Evolutionary conservation across 2,888 invertebrate genomes (phyloP), one percentile per base, ranked within the genome.

Genomic region (Halictus quadricinctus): DNA sequence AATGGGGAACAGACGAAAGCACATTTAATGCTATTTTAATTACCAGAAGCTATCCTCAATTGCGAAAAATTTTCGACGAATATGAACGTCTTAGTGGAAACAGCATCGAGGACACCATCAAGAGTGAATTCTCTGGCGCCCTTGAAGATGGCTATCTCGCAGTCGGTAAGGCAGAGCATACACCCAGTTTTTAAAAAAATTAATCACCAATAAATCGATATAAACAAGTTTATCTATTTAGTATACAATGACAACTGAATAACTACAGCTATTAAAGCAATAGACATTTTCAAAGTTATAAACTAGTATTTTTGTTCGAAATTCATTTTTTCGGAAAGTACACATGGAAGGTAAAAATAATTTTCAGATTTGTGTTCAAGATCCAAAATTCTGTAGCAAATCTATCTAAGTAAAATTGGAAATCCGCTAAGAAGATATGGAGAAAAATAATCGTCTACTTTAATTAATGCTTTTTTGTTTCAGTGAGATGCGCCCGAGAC

Each of bases 1-100:
- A 95, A 85, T 94, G 97, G 89, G 98, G 98, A 79, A 98, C 98
- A 0, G 98, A 98, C 93, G 98, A 98, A 95, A 97, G 97, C 5
- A 96, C 96, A 77, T 98, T 99, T 95, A 98, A 98, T 94, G 96
- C 97, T 90, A 96, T 98, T 77, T 95, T 99, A 78, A 97, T 98
- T 89, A 97, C 97, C 73, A 96, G 98, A 90, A 97, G 97, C 92
- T 97, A 95, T 92, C 96, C 96, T 13, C 97, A 97, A 92, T 93
- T 96, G n/a, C 95, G 95, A 25, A 92, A 94, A 77, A 95, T 96
- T 50, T 96, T 97, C 94, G 96, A 96, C 79, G 97, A 97, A 94
- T 98, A 98, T 94, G 96, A 97, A 91, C 95, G 95, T 93, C 95
- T 97, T 79, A 97, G 97, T 0, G 98, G 98, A 1, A 97, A 97